These are phyloP conservation scores for Zaprionus lachaisei DNA, from an alignment of 1,140 invertebrate species.

Conservation along the genomic window DNA sequence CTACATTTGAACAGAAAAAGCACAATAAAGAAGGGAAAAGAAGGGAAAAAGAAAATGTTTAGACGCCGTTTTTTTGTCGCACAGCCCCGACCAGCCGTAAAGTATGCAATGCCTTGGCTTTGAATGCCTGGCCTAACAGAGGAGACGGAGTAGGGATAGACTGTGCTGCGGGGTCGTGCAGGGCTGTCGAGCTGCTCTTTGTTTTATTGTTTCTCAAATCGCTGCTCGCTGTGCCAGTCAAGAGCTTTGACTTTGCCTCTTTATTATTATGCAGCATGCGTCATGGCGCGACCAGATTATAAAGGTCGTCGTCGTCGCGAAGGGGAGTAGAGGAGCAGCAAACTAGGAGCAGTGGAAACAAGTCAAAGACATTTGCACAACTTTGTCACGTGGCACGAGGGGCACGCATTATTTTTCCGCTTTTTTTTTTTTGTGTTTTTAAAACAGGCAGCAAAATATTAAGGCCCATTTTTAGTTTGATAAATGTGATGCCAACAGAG, in stretches of 20 bases:
- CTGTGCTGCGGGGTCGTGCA: neutral
- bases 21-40: neutral
- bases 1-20: conserved; percentile 18
- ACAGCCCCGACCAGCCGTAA: conserved; percentile 29
- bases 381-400: conserved; percentile 51
- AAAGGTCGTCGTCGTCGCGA: conserved; percentile 39
- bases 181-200: conserved; percentile 34
- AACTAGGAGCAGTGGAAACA: neutral
- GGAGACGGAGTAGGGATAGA: too few relatives aligned
- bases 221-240: conserved; percentile 37
- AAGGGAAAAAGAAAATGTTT: conserved; percentile 29
- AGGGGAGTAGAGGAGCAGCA: neutral
- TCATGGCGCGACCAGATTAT: conserved; percentile 50
- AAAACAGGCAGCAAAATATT: conserved; percentile 13
- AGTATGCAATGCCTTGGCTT: conserved; percentile 44
- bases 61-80: conserved; percentile 31
- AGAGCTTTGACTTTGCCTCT: conserved; percentile 51
- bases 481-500: conserved; percentile 58
- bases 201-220: conserved; percentile 61
- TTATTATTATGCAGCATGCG: conserved; percentile 59
- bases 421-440: neutral
- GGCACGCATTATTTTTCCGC: conserved; percentile 48
- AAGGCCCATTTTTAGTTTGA: conserved; percentile 60
- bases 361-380: conserved; percentile 49
- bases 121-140: conserved; percentile 7